These are phyloP conservation scores for Mamestra brassicae DNA, from an alignment of 2,888 invertebrate genomes.

Conservation along the genomic window DNA sequence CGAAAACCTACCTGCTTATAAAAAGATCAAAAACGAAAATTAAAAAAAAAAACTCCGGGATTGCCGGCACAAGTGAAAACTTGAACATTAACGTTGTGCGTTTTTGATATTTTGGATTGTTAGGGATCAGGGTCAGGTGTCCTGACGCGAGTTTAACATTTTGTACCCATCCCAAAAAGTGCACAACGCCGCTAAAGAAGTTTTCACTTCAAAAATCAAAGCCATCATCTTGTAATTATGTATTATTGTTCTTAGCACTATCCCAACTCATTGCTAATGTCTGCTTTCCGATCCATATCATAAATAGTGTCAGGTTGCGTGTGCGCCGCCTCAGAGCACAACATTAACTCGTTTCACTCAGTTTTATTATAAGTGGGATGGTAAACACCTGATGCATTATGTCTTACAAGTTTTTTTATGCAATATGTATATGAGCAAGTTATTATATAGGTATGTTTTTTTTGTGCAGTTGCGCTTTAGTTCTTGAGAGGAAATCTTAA, in stretches of 20 bases:
- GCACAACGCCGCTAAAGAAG: too few relatives aligned
- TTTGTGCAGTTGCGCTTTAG: constrained; percentile 28
- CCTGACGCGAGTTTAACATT: too few relatives aligned
- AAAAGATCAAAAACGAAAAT: too few relatives aligned
- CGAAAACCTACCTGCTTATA: neutral
- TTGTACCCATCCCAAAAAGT: too few relatives aligned
- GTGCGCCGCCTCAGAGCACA: constrained; percentile 34
- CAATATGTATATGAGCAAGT: constrained; percentile 11
- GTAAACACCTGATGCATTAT: constrained; percentile 34
- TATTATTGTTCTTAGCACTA: constrained; percentile 15
- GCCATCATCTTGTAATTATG: neutral
- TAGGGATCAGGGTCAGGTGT: too few relatives aligned
- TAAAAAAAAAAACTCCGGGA: too few relatives aligned
- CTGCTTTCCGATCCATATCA: constrained; percentile 45
- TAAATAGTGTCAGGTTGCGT: constrained; percentile 49
- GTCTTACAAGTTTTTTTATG: constrained; percentile 23
- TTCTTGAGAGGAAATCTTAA: constrained; percentile 32
- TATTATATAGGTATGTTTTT: constrained; percentile 6
- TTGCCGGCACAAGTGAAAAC: too few relatives aligned
- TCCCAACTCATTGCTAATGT: constrained; percentile 21
- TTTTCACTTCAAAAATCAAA: neutral
- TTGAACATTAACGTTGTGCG: too few relatives aligned
- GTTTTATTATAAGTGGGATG: constrained; percentile 33
- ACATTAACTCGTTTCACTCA: constrained; percentile 45
- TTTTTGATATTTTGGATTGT: too few relatives aligned